Base-by-base conservation (phyloP, 2,888 invertebrate genomes). In the Drosophila crucigera region DNA sequence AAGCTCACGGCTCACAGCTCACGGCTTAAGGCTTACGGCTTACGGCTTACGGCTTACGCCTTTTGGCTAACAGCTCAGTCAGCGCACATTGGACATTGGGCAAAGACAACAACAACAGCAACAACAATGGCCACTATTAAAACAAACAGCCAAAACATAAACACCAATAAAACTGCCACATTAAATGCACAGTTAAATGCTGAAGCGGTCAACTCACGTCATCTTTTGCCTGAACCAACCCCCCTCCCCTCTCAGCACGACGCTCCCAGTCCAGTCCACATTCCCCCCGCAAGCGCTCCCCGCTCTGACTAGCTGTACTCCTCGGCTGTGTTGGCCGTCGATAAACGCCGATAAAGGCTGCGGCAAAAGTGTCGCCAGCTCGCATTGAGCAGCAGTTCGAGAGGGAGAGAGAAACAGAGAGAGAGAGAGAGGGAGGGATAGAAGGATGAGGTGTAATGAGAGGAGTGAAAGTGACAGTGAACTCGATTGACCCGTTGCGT, bases 381-480 rank as follows among this genome's bases (percentile, higher is more conserved):
- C 69, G 43, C 11, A 7, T 14, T 14, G 9, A 25, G 31, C 4
- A n/a, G n/a, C 19, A n/a, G 28, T 5, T 5, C 16, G 5, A 25
- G 59, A 5, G n/a, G 10, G 33, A 19, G n/a, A 9, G 33, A 10
- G 30, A 56, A 22, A 11, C 0, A 39, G 16, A 43, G 25, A 19
- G n/a, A 19, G 6, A 35, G 35, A 14, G 22, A 14, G 6, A 1
- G 10, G n/a, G 16, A 25, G 43, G 16, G 19, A 19, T 25, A 37
- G 35, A 22, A 58, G 53, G 53, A 49, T 19, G 9, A 25, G 16
- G 47, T 47, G 25, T 25, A 47, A 47, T 47, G 47, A 47, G 16
- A 47, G 61, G 65, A 91, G 92, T 92, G 92, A 92, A 92, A 92
- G 92, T 91, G 92, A 92, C 91, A 92, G 91, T 92, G 92, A 92